Percentiles rank a stretch among this genome's conserved stretches.
Evolutionary conservation across 2,113 vertebrate genomes (phyloP).

Genomic region (Alligator sinensis): DNA sequence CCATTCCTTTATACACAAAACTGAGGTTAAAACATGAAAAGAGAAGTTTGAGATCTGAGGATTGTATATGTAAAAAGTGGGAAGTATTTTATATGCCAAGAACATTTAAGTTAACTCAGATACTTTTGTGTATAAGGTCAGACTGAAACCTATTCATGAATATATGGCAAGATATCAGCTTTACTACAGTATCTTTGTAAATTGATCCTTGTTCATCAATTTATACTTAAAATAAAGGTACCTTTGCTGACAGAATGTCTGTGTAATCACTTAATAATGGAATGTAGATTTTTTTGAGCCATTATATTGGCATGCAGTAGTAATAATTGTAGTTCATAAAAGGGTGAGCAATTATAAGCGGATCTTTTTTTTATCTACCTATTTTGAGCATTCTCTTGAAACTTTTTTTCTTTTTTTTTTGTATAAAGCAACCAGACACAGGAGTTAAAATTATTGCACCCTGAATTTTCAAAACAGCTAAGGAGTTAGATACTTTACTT

Average conservation of each 20-base stretch:
- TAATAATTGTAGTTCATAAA: neutral
- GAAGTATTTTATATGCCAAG: neutral
- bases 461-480: neutral
- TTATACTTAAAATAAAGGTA: neutral
- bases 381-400: neutral
- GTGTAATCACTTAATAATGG: neutral
- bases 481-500: neutral
- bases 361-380: neutral
- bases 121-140: neutral
- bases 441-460: neutral
- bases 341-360: neutral
- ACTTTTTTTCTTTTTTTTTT: neutral
- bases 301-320: neutral
- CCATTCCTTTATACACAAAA: neutral
- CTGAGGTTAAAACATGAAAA: slow-evolving; percentile 4
- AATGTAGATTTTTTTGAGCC: neutral
- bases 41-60: neutral
- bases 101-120: neutral
- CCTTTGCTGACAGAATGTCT: neutral
- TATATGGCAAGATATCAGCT: neutral
- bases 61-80: neutral
- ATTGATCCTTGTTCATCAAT: neutral
- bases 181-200: neutral
- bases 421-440: neutral
- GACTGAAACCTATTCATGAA: neutral